phyloP scores from a whole-genome alignment of 1,140 invertebrate genomes.

The Bicyclus anynana region DNA sequence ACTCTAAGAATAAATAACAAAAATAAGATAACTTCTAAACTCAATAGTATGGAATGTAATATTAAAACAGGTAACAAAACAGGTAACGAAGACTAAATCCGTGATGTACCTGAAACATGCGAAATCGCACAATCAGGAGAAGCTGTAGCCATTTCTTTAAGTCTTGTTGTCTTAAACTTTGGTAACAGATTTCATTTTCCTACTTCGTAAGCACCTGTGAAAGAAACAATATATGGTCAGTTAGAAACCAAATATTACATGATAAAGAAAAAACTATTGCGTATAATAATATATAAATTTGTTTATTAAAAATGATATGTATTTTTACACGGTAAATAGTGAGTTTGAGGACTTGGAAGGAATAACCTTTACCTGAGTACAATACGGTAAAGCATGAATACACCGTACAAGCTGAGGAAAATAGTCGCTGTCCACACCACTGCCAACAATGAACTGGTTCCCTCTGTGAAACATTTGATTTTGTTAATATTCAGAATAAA shows the following conservation, averaged over 20 bases:
- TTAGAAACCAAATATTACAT: slow-evolving; percentile 3
- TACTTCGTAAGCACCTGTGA: slow-evolving; percentile 60
- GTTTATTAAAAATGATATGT: no score
- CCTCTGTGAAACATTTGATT: slow-evolving; percentile 39
- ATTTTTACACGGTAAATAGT: no score
- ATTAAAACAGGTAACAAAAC: slow-evolving; percentile 21
- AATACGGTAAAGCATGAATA: slow-evolving; percentile 58
- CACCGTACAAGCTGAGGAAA: slow-evolving; percentile 53
- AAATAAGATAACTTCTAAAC: slow-evolving; percentile 26
- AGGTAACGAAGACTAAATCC: slow-evolving; percentile 25
- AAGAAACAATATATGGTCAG: slow-evolving; percentile 6
- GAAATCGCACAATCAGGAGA: slow-evolving; percentile 16
- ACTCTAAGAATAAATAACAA: slow-evolving; percentile 27
- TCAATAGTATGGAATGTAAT: slow-evolving; percentile 25
- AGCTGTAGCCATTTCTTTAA: slow-evolving; percentile 10
- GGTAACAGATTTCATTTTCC: slow-evolving; percentile 58
- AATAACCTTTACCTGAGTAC: slow-evolving; percentile 44
- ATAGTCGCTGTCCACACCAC: slow-evolving; percentile 66
- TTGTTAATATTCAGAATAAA: not conserved
- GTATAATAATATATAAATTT: not conserved
- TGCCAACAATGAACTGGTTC: slow-evolving; percentile 48
- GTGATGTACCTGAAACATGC: slow-evolving; percentile 10
- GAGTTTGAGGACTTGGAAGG: no score
- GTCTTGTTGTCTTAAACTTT: slow-evolving; percentile 49
- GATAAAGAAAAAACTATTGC: not conserved